Evolutionary conservation across 1,140 invertebrate genomes (phyloP).

Genomic region (Drosophila paulistorum): DNA sequence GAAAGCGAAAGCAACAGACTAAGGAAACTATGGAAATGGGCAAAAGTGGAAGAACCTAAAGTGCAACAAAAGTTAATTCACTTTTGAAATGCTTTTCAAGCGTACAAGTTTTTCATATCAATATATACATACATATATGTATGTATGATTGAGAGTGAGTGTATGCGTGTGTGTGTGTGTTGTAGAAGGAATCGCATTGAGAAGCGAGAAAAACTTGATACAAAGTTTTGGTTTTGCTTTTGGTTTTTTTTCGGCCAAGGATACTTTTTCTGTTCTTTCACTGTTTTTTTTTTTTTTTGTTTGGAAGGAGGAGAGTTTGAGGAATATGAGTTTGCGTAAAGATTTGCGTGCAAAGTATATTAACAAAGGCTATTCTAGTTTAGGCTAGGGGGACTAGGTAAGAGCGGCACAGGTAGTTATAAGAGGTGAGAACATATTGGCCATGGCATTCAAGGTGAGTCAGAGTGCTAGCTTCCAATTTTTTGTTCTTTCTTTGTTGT

Average conservation of each 20-base stretch:
- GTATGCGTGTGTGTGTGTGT: conserved; percentile 45
- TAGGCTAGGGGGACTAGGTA: not conserved
- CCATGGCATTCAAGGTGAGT: conserved; percentile 34
- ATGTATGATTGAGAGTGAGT: conserved; percentile 51
- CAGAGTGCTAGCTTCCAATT: conserved; percentile 27
- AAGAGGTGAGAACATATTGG: conserved; percentile 9
- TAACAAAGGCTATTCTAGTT: conserved; percentile 38
- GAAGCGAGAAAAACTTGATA: conserved; percentile 54
- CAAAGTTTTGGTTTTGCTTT: conserved; percentile 43
- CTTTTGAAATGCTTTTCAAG: conserved; percentile 69
- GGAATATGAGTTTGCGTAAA: conserved; percentile 2
- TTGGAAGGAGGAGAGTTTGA: not conserved
- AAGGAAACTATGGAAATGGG: conserved; percentile 1
- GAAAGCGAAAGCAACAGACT: not conserved
- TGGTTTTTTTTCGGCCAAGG: not conserved
- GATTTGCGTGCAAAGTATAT: conserved; percentile 43
- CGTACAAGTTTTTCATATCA: conserved; percentile 46
- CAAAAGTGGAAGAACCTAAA: conserved; percentile 42
- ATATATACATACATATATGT: not conserved
- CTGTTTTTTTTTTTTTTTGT: not conserved
- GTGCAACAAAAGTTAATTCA: conserved; percentile 77
- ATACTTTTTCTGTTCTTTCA: not conserved
- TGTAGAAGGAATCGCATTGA: conserved; percentile 15
- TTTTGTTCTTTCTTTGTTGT: conserved; percentile 23
- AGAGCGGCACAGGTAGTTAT: not conserved